Percentiles rank a stretch among this genome's conserved stretches.
These are phyloP conservation scores for Acronicta psi DNA, from an alignment of 2,888 invertebrate genomes.

Conservation along the genomic window DNA sequence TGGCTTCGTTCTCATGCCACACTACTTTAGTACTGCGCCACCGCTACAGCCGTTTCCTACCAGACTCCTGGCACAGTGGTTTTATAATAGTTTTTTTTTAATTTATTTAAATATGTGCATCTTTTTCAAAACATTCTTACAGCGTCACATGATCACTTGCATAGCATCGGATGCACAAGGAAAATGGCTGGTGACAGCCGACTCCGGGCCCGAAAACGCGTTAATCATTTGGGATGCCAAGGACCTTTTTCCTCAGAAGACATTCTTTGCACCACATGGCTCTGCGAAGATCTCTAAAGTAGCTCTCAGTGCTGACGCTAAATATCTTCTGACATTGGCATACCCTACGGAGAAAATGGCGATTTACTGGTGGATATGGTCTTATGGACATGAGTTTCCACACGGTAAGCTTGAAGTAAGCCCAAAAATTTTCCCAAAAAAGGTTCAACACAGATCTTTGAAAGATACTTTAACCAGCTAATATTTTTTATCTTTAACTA, in stretches of 20 bases:
- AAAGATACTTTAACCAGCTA: no score
- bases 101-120: no score
- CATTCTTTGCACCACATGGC: constrained; percentile 87
- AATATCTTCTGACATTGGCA: constrained; percentile 88
- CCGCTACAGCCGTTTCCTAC: no score
- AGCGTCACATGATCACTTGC: constrained; percentile 87
- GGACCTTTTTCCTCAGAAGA: constrained; percentile 84
- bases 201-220: constrained; percentile 87
- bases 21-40: no score
- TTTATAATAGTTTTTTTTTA: no score
- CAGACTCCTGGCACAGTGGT: no score
- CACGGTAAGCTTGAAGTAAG: constrained; percentile 89
- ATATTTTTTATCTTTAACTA: no score
- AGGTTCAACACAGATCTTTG: no score
- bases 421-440: no score
- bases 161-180: constrained; percentile 85
- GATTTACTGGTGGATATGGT: constrained; percentile 91
- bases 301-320: constrained; percentile 88
- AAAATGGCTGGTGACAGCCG: constrained; percentile 90
- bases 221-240: constrained; percentile 89
- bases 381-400: constrained; percentile 82
- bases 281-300: constrained; percentile 73
- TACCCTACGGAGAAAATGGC: constrained; percentile 73
- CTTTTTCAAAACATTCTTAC: constrained; percentile 27
- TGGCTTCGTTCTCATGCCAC: no score